A percentile compares a stretch with the other conserved stretches of the same genome.
Evolutionary conservation across 2,113 vertebrate species (phyloP).

Genomic region (Athene noctua): DNA sequence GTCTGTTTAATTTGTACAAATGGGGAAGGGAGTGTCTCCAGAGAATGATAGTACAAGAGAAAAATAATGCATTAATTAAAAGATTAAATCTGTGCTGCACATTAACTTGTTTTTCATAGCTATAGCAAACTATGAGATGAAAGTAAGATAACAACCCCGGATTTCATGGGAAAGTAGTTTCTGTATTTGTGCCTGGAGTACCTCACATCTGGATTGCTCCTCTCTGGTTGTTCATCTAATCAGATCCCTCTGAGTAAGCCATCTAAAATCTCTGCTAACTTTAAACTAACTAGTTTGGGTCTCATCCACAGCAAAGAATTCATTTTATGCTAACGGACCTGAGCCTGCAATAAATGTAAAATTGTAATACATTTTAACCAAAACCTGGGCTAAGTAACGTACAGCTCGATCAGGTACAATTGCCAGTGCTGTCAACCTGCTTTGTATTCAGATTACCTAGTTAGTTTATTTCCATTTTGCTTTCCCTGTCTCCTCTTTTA

Average conservation of each 20-base stretch:
- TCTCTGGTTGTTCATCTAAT: neutral
- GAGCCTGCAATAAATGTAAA: neutral
- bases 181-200: neutral
- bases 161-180: neutral
- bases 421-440: neutral
- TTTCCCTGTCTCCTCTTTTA: neutral
- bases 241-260: neutral
- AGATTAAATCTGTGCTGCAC: neutral
- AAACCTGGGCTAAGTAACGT: neutral
- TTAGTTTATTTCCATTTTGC: neutral
- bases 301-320: neutral
- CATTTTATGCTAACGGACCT: fast-evolving
- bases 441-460: neutral
- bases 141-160: neutral
- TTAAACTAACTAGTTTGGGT: neutral
- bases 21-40: neutral
- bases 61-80: neutral
- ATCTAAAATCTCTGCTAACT: neutral
- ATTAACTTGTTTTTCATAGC: neutral
- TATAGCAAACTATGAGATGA: neutral
- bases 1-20: neutral
- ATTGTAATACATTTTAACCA: neutral
- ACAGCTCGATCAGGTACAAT: fast-evolving
- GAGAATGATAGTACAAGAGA: neutral
- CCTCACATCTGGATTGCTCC: neutral